A percentile compares a stretch with the other conserved stretches of the same genome.
Conservation (phyloP, 2,888 invertebrate genomes). For the Meandrusa payeni region DNA sequence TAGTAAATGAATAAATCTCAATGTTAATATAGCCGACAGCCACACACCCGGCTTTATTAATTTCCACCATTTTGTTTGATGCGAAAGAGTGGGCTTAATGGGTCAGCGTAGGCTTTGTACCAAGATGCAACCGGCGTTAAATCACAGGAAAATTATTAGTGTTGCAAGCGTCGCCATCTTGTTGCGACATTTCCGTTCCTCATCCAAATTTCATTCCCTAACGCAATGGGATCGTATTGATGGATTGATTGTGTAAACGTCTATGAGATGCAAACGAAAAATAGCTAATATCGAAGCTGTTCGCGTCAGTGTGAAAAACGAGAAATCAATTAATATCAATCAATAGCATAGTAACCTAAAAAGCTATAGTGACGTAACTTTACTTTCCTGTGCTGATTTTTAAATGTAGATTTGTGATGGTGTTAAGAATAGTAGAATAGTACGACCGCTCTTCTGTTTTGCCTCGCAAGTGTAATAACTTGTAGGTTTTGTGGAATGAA, state of each 20-base stretch:
- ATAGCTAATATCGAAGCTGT: too few species aligned
- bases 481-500: too few species aligned
- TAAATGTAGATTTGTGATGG: too few species aligned
- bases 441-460: too few species aligned
- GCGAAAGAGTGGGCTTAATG: slow-evolving; percentile 16
- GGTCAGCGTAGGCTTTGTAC: slow-evolving; percentile 13
- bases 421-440: too few species aligned
- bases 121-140: slow-evolving; percentile 8
- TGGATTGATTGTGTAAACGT: slow-evolving; percentile 11
- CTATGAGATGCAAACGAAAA: too few species aligned
- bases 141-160: slow-evolving; percentile 16
- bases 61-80: slow-evolving; percentile 4
- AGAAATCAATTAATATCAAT: too few species aligned
- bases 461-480: too few species aligned
- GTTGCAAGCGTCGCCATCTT: slow-evolving; percentile 1
- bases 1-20: neutral
- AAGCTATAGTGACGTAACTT: too few species aligned
- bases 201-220: slow-evolving; percentile 6
- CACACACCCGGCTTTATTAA: slow-evolving; percentile 1
- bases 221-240: slow-evolving; percentile 11
- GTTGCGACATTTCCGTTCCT: slow-evolving; percentile 19
- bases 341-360: too few species aligned
- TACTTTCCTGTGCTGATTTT: too few species aligned
- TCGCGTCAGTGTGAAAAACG: too few species aligned
- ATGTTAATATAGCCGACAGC: neutral